These are phyloP conservation scores for Drosophila kokeensis DNA, from an alignment of 2,888 invertebrate genomes.

Conservation along the genomic window DNA sequence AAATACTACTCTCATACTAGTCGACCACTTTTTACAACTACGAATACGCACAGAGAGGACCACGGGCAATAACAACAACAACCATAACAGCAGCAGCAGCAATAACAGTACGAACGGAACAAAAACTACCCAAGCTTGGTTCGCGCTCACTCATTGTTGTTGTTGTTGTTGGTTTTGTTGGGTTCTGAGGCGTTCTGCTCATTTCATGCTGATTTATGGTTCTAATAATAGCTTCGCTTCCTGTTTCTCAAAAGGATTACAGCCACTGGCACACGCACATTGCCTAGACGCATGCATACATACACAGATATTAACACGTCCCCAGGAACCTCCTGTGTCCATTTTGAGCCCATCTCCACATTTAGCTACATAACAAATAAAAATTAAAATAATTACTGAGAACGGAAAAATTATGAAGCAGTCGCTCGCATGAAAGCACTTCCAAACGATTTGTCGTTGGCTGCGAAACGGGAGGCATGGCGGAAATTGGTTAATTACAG, in stretches of 20 bases:
- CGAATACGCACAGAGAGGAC: conserved; percentile 66
- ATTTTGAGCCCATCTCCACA: conserved; percentile 35
- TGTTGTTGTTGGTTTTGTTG: conserved; percentile 47
- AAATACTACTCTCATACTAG: conserved; percentile 51
- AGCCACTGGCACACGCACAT: conserved; percentile 46
- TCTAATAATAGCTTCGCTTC: conserved; percentile 83
- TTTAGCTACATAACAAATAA: conserved; percentile 42
- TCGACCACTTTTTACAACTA: conserved; percentile 53
- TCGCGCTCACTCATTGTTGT: conserved; percentile 39
- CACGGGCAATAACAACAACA: conserved; percentile 44
- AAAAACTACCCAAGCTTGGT: conserved; percentile 42
- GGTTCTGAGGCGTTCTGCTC: conserved; percentile 75
- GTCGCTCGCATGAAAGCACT: conserved; percentile 59
- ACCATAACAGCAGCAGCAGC: conserved; percentile 10
- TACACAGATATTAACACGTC: conserved; percentile 45
- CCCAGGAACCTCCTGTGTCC: conserved; percentile 39
- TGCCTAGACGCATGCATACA: conserved; percentile 32
- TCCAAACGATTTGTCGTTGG: conserved; percentile 46
- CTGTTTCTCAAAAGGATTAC: conserved; percentile 73
- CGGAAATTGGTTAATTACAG: conserved; percentile 73
- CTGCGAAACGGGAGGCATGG: conserved; percentile 18
- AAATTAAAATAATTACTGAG: conserved; percentile 72
- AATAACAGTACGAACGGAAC: conserved; percentile 43
- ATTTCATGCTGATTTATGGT: conserved; percentile 84
- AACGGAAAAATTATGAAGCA: conserved; percentile 65